Evolutionary conservation across 1,140 invertebrate genomes (phyloP), one percentile per base, ranked within the genome.

Genomic region (Lepidurus couesii): DNA sequence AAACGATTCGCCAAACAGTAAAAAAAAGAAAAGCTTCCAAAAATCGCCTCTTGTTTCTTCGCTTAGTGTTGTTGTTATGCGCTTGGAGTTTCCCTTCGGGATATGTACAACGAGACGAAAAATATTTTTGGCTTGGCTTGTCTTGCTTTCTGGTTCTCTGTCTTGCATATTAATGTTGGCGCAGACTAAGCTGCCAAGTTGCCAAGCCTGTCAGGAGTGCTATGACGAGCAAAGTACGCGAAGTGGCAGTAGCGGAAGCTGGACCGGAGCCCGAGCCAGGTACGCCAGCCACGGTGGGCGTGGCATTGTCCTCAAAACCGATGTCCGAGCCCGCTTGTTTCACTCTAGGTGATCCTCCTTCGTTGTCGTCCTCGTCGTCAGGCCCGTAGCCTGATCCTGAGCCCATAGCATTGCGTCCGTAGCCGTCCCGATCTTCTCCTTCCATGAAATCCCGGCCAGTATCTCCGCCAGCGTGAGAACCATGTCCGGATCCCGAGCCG

Each of bases 321-420:
- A 65, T 65, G 13, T 65, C 53, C 3, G 53, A 34, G 34, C 34
- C 13, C 9, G 13, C 13, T n/a, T 65, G 16, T 65, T 65, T 65
- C 53, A 34, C 34, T 34, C 34, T 34, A 34, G 53, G 0, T 7
- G 53, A 65, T 9, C 53, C 53, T 13, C 16, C 21, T 7, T 79
- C 73, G 74, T n/a, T 16, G 73, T 13, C 42, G 8, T 13, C 47
- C 11, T 34, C 77, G 9, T 34, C 7, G 16, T 74, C 42, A 7
- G 43, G 11, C 11, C 78, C 78, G 65, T 79, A 26, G 78, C 78
- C 78, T 11, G 78, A 79, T 73, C 78, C 78, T 11, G 78, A 79
- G n/a, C 73, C 78, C 21, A 24, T 45, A 16, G 43, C 3, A 42
- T 78, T 34, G 26, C 42, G 53, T 7, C 77, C 53, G 47, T 78